Evolutionary conservation across 2,888 invertebrate species (phyloP).

Genomic region (Prionchulus punctatus): DNA sequence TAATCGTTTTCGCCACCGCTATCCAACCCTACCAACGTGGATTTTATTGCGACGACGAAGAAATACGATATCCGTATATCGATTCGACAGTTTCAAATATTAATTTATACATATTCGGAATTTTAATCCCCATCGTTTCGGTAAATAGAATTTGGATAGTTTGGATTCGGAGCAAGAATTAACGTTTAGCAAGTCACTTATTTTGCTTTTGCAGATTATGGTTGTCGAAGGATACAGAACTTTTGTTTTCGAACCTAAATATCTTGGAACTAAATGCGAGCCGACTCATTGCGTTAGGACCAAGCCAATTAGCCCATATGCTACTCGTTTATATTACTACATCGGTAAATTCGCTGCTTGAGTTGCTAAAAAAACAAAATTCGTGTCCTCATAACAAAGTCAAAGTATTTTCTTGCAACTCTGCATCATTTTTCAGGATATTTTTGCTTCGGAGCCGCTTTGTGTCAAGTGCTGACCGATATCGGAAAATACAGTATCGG

Average conservation of each 20-base stretch:
- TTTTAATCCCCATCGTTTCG: not conserved
- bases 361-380: too few relatives aligned
- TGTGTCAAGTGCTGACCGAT: slow-evolving; percentile 50
- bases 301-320: not conserved
- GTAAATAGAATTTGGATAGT: too few relatives aligned
- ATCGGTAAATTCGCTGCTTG: slow-evolving; percentile 2
- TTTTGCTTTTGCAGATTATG: slow-evolving; percentile 5
- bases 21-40: slow-evolving; percentile 43
- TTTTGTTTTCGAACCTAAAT: not conserved
- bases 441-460: slow-evolving; percentile 30
- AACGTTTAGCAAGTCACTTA: too few relatives aligned
- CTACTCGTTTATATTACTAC: slow-evolving; percentile 5
- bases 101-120: slow-evolving; percentile 1
- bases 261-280: not conserved
- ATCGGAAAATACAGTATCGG: slow-evolving; percentile 85
- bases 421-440: slow-evolving; percentile 17
- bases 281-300: slow-evolving; percentile 1
- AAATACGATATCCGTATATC: slow-evolving; percentile 65
- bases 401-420: not conserved
- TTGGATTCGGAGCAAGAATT: too few relatives aligned
- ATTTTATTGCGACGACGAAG: slow-evolving; percentile 83
- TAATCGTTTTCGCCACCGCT: not conserved
- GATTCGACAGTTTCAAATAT: slow-evolving; percentile 1
- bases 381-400: too few relatives aligned
- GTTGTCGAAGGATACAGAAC: slow-evolving; percentile 7